Percentiles rank a stretch among this genome's conserved stretches.
Conservation (phyloP, 2,113 vertebrate genomes). For the Colius striatus region DNA sequence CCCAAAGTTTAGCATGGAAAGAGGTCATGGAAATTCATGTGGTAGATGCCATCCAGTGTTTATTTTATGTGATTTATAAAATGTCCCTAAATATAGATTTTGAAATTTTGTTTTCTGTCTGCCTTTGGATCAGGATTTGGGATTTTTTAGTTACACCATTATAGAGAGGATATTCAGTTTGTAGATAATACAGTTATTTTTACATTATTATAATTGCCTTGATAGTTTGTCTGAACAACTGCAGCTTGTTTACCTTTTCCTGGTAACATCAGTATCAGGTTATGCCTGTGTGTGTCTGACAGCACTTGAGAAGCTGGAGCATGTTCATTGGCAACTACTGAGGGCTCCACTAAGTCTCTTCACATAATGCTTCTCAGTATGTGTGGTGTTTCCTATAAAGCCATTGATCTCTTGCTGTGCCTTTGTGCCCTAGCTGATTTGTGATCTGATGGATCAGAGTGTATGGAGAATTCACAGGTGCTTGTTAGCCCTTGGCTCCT, state of each 20-base stretch:
- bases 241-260: background rate
- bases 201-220: background rate
- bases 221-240: background rate
- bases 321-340: background rate
- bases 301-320: background rate
- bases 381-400: background rate
- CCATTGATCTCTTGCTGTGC: background rate
- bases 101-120: background rate
- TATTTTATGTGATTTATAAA: background rate
- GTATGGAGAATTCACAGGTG: rapidly evolving
- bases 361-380: background rate
- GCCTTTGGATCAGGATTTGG: background rate
- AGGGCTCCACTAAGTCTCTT: background rate
- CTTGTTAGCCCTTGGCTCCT: background rate
- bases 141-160: background rate
- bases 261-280: background rate
- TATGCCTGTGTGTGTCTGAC: background rate
- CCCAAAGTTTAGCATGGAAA: background rate
- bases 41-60: background rate
- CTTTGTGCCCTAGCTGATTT: background rate
- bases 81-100: background rate
- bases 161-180: background rate
- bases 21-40: background rate
- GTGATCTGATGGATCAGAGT: background rate
- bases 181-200: background rate